Evolutionary conservation across 2,797 vertebrate species (phyloP).

Genomic region (Spinibarbus caldwelli): DNA sequence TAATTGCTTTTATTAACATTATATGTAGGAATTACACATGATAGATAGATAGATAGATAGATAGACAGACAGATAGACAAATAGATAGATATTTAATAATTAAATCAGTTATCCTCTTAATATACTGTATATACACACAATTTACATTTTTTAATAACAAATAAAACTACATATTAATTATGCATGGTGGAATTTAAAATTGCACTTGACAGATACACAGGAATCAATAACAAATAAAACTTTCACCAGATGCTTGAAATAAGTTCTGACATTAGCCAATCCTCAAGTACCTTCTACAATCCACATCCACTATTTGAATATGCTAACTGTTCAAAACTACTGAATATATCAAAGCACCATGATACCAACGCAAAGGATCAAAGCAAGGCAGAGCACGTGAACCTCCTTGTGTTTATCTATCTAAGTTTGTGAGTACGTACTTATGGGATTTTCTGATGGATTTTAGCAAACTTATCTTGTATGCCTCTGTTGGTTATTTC

Average conservation of each 20-base stretch:
- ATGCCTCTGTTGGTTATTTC: constrained; percentile 57
- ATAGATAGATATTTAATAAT: too few relatives aligned
- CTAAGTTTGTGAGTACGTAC: constrained; percentile 37
- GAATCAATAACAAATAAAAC: not conserved
- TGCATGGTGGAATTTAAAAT: not conserved
- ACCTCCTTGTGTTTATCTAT: constrained; percentile 2
- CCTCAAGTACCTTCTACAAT: not conserved
- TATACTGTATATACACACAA: too few relatives aligned
- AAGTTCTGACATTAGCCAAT: not conserved
- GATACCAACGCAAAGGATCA: not conserved
- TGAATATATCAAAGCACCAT: not conserved
- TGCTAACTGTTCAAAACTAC: not conserved
- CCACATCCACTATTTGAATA: not conserved
- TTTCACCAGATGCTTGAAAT: not conserved
- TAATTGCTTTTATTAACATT: too few relatives aligned
- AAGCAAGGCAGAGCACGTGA: not conserved
- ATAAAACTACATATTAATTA: not conserved
- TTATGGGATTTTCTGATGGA: constrained; percentile 25
- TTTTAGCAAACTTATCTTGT: constrained; percentile 50
- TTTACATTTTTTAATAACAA: too few relatives aligned
- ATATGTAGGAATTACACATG: too few relatives aligned
- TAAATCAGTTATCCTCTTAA: too few relatives aligned
- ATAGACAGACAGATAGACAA: too few relatives aligned
- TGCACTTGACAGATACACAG: too few relatives aligned
- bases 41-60: too few relatives aligned